These are phyloP conservation scores for Trissonchulus latispiculum DNA, from an alignment of 2,888 invertebrate genomes.

Conservation along the genomic window DNA sequence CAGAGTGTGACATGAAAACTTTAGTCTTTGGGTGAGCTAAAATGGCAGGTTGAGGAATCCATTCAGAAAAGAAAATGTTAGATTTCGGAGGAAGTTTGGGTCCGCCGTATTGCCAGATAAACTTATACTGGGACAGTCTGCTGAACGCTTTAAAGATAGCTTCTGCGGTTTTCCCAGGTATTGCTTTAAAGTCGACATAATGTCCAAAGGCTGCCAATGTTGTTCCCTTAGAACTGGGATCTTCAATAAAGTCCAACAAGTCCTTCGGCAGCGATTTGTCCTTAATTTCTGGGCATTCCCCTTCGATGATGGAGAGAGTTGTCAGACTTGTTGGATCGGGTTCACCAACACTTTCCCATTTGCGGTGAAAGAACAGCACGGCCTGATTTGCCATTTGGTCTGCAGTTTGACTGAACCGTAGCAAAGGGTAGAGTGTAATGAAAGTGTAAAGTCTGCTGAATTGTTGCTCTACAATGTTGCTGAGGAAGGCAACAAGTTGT, in stretches of 20 bases:
- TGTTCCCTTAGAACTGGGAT: slow-evolving; percentile 27
- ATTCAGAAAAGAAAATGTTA: no score
- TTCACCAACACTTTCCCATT: no score
- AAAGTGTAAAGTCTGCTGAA: neutral
- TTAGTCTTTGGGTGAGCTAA: no score
- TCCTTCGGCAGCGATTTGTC: no score
- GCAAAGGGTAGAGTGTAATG: no score
- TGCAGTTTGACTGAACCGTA: neutral
- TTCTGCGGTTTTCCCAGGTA: slow-evolving; percentile 10
- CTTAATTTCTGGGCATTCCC: neutral
- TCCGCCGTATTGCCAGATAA: slow-evolving; percentile 27
- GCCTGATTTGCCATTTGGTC: neutral
- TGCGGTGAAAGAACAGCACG: no score
- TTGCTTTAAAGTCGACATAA: slow-evolving; percentile 25
- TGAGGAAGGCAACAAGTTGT: neutral
- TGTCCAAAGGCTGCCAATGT: slow-evolving; percentile 28
- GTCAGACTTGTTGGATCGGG: neutral
- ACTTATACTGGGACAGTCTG: slow-evolving; percentile 16
- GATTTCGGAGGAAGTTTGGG: no score
- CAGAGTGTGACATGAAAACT: no score
- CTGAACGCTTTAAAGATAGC: slow-evolving; percentile 5
- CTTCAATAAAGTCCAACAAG: no score
- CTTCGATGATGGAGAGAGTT: neutral
- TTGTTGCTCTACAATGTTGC: no score
- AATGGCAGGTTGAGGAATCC: no score